Evolutionary conservation across 2,797 vertebrate genomes (phyloP).

Genomic region (Rhinichthys osculus): DNA sequence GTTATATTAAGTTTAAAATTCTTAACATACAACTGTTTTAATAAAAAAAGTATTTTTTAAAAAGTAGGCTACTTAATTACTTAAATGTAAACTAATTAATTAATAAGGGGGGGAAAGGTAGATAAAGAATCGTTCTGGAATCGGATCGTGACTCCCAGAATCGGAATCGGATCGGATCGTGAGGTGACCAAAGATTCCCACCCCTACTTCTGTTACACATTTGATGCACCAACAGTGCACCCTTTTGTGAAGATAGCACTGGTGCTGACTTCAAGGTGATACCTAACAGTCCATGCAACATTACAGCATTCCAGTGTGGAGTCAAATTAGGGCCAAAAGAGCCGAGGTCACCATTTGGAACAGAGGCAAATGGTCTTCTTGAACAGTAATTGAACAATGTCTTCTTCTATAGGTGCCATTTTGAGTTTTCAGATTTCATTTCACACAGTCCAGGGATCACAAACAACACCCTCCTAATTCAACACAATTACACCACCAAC

Average conservation of each 20-base stretch:
- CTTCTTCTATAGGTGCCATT: conserved; percentile 28
- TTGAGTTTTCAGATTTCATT: conserved; percentile 58
- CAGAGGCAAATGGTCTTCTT: conserved; percentile 3
- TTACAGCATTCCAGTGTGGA: background rate
- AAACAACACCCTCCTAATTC: conserved; percentile 46
- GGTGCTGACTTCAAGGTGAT: background rate
- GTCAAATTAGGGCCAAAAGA: background rate
- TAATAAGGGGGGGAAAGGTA: no score
- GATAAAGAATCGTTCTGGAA: no score
- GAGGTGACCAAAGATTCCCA: no score
- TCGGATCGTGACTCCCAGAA: no score
- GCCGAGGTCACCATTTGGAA: conserved; percentile 1
- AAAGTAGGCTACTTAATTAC: no score
- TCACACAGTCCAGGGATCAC: conserved; percentile 49
- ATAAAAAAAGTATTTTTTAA: no score
- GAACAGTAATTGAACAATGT: conserved; percentile 6
- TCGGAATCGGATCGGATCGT: no score
- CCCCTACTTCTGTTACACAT: background rate
- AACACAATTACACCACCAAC: conserved; percentile 40
- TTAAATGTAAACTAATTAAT: no score
- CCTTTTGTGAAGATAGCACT: background rate
- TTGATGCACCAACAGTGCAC: background rate
- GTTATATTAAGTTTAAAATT: no score
- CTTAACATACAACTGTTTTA: no score
- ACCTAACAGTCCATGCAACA: background rate